Evolutionary conservation across 2,113 vertebrate species (phyloP), one percentile per base, ranked within the genome.

Genomic region (Dasyurus viverrinus): DNA sequence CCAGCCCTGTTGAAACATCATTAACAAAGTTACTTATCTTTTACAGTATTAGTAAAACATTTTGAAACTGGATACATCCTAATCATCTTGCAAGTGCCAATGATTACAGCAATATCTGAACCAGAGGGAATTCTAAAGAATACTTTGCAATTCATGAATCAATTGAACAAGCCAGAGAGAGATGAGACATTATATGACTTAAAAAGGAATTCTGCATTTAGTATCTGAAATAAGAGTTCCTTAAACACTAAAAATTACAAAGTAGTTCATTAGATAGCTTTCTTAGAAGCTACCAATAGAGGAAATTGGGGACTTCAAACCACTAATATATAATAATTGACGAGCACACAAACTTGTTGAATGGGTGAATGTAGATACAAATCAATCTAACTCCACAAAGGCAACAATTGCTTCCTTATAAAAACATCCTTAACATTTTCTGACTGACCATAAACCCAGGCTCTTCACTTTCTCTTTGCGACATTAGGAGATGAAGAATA

Each of bases 11-110:
- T 52, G 53, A 60, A 23, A 91, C 0, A 0, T 53, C 90, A 53
- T 48, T 12, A 2, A 89, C 92, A 94, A 94, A 50, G 16, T 52
- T 48, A 36, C 30, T 42, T 94, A 93, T 54, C 90, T 91, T 90
- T 27, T 60, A 53, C 89, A 89, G 36, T 55, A 10, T 25, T 5
- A 23, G n/a, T 95, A 53, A 7, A 24, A n/a, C 91, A 89, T 90
- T 89, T 52, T 23, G 93, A 60, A 90, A 92, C 16, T 54, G 36
- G 52, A 2, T 90, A 27, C 4, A 8, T 90, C 93, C 91, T 11
- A 54, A 68, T 54, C 53, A 91, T 24, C 30, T 94, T 92, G 93
- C 91, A 24, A 36, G 30, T 30, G 3, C 60, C 0, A 10, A 24
- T 50, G 52, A 52, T 54, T 53, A 25, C 2, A n/a, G 91, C 42